Evolutionary conservation across 2,888 invertebrate species (phyloP).

Genomic region (Drosophila parthenogenetica): DNA sequence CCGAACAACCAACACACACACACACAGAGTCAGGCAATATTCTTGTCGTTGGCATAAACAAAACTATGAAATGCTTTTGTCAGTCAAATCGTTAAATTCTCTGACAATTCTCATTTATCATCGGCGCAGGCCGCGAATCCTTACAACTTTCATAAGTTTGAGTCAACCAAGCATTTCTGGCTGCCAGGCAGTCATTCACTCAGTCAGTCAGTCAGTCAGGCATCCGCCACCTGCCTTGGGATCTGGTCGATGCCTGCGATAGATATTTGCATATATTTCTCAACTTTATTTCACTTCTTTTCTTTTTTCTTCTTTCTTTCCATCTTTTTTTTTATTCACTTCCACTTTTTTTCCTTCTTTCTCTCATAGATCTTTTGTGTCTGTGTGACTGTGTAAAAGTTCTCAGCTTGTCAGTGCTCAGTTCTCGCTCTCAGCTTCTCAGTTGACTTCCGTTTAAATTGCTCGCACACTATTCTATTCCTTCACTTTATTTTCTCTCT

Average conservation of each 20-base stretch:
- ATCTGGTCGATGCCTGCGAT: slow-evolving; percentile 54
- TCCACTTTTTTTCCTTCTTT: slow-evolving; percentile 5
- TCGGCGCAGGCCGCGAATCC: slow-evolving; percentile 46
- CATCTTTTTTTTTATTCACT: slow-evolving; percentile 28
- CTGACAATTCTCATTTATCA: slow-evolving; percentile 74
- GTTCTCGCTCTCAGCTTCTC: slow-evolving; percentile 15
- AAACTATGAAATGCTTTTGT: slow-evolving; percentile 79
- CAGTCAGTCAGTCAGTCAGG: slow-evolving; percentile 40
- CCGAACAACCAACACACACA: slow-evolving; percentile 8
- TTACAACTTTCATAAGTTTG: slow-evolving; percentile 60
- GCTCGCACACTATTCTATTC: slow-evolving; percentile 39
- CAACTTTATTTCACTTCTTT: slow-evolving; percentile 49
- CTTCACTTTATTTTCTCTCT: not conserved
- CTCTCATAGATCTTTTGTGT: slow-evolving; percentile 50
- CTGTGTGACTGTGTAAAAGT: slow-evolving; percentile 37
- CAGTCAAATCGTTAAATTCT: slow-evolving; percentile 75
- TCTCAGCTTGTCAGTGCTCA: slow-evolving; percentile 20
- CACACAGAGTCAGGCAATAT: slow-evolving; percentile 8
- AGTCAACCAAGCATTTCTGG: slow-evolving; percentile 33
- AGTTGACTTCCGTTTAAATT: slow-evolving; percentile 25
- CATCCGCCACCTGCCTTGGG: slow-evolving; percentile 68
- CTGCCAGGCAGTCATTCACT: slow-evolving; percentile 10
- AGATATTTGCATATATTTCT: slow-evolving; percentile 73
- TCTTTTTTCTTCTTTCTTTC: no score
- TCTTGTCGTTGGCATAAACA: slow-evolving; percentile 59